phyloP scores from a whole-genome alignment of 2,113 vertebrate genomes.

The Acanthochromis polyacanthus region DNA sequence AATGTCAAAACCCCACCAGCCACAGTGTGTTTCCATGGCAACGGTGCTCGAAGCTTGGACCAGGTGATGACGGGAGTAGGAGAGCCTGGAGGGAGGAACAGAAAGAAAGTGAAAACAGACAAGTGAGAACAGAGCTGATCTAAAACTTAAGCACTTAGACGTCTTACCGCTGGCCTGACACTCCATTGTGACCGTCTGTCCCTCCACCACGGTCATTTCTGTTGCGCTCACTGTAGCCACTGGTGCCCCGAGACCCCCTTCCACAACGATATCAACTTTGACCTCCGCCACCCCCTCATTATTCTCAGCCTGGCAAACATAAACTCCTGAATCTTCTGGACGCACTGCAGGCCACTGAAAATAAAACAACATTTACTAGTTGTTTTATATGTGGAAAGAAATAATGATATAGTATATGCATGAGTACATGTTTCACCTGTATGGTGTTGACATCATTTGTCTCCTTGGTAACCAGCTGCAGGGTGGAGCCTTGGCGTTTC shows the following conservation, averaged over 20 bases:
- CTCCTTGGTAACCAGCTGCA: conserved; percentile 81
- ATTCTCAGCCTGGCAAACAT: conserved; percentile 90
- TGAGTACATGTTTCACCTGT: conserved; percentile 37
- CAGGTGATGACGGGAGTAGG: conserved; percentile 90
- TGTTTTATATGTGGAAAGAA: background rate
- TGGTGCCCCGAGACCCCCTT: conserved; percentile 66
- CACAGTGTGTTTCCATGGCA: conserved; percentile 94
- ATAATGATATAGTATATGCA: background rate
- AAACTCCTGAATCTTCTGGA: conserved; percentile 87
- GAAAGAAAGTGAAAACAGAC: background rate
- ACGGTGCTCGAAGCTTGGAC: conserved; percentile 94
- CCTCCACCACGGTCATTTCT: conserved; percentile 86
- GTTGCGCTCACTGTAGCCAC: conserved; percentile 80
- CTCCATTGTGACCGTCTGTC: conserved; percentile 86
- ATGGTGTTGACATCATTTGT: conserved; percentile 81
- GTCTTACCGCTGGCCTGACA: conserved; percentile 89
- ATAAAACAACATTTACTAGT: conserved; percentile 14
- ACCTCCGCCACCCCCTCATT: conserved; percentile 86
- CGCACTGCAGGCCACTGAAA: conserved; percentile 85
- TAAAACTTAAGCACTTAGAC: too few relatives aligned
- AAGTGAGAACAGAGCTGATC: background rate
- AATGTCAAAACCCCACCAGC: conserved; percentile 87
- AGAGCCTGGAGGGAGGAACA: conserved; percentile 80
- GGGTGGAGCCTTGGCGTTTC: conserved; percentile 86
- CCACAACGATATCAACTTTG: conserved; percentile 87